Percentiles rank a stretch among this genome's conserved stretches.
These are phyloP conservation scores for Orchesella flavescens DNA, from an alignment of 2,888 invertebrate species.

Conservation along the genomic window DNA sequence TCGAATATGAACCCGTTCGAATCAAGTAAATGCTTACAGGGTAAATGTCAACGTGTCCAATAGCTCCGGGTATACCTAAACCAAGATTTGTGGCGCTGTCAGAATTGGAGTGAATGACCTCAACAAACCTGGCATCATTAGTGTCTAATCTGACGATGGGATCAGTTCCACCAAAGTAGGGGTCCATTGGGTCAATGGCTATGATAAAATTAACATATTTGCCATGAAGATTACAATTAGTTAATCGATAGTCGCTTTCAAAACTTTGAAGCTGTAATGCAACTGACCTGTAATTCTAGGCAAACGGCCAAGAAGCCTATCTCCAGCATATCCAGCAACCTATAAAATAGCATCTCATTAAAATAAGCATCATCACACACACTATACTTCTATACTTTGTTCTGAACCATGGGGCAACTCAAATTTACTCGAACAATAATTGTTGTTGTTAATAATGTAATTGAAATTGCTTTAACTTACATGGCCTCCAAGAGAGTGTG, in stretches of 20 bases:
- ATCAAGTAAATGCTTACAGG: constrained; percentile 68
- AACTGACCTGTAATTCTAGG: constrained; percentile 71
- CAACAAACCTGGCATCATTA: constrained; percentile 79
- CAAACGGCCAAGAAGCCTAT: constrained; percentile 68
- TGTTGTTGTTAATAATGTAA: not conserved
- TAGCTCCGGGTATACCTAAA: constrained; percentile 64
- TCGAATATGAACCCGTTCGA: too few species aligned
- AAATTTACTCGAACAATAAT: not conserved
- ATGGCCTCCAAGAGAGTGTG: constrained; percentile 72
- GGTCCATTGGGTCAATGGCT: constrained; percentile 81
- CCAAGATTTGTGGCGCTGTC: constrained; percentile 61
- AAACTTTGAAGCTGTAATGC: not conserved
- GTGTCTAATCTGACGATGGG: constrained; percentile 77
- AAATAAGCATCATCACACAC: not conserved
- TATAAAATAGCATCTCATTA: not conserved
- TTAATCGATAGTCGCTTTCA: too few species aligned
- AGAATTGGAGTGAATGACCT: constrained; percentile 81
- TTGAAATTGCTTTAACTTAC: constrained; percentile 29
- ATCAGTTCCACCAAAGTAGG: constrained; percentile 77
- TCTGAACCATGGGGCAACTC: too few species aligned
- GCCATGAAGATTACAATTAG: not conserved
- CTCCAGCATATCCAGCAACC: constrained; percentile 72
- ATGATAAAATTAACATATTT: not conserved
- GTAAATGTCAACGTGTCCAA: constrained; percentile 75
- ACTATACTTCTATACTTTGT: too few species aligned